These are phyloP conservation scores for Oncopodura yosiiana DNA, from an alignment of 1,140 invertebrate species.

Conservation along the genomic window DNA sequence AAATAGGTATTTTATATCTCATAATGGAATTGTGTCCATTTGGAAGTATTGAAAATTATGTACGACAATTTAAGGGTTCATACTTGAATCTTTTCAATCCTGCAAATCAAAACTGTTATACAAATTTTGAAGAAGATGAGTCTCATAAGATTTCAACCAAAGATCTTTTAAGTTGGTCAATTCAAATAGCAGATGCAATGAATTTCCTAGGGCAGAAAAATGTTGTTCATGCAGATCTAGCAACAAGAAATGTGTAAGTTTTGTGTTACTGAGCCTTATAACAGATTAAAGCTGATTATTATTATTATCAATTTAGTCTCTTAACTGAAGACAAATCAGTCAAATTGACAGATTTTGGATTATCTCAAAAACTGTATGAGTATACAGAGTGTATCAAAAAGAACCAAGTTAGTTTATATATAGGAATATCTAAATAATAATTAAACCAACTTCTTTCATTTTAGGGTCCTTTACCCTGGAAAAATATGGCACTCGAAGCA, in stretches of 20 bases:
- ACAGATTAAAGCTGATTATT: too few species aligned
- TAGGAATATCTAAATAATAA: neutral
- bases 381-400: conserved; percentile 5
- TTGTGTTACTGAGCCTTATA: too few species aligned
- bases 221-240: conserved; percentile 41
- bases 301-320: too few species aligned
- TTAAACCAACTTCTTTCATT: neutral
- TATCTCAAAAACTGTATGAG: conserved; percentile 39
- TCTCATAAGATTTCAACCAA: neutral
- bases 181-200: neutral
- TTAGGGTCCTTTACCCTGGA: conserved; percentile 53
- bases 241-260: conserved; percentile 48
- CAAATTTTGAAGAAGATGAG: neutral
- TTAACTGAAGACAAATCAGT: conserved; percentile 43
- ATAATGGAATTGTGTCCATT: neutral
- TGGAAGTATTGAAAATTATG: neutral
- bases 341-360: conserved; percentile 45
- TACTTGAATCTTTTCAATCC: neutral
- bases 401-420: neutral
- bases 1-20: neutral
- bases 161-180: neutral
- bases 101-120: neutral
- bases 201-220: neutral
- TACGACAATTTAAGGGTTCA: neutral
- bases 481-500: conserved; percentile 69